phyloP scores from a whole-genome alignment of 2,113 vertebrate species.

The Myrmecophaga tridactyla region DNA sequence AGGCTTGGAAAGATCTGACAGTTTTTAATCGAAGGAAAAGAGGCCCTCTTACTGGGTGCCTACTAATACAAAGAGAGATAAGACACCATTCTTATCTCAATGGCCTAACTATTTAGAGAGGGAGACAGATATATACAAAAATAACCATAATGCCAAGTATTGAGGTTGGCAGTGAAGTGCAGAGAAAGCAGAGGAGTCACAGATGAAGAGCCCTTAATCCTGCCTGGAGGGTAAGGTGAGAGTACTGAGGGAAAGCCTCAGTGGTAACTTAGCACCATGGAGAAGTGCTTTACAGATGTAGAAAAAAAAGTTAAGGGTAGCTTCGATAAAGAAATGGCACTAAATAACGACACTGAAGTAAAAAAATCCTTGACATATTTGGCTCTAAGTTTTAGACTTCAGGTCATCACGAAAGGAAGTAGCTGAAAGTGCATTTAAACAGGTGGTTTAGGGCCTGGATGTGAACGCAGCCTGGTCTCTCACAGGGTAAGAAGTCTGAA shows the following conservation, averaged over 20 bases:
- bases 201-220: too few species aligned
- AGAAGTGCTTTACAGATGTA: neutral
- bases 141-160: neutral
- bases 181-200: neutral
- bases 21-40: constrained; percentile 30
- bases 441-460: neutral
- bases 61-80: constrained; percentile 15
- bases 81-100: neutral
- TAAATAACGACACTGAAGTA: neutral
- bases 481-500: neutral
- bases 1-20: neutral
- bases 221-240: too few species aligned
- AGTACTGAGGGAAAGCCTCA: neutral
- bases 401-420: neutral
- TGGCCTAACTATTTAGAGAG: neutral
- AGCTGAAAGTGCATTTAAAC: neutral
- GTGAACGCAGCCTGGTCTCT: neutral
- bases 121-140: neutral
- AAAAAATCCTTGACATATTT: neutral
- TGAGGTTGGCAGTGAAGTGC: neutral
- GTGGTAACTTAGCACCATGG: neutral
- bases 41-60: neutral
- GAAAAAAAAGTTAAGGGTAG: neutral
- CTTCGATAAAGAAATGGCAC: neutral
- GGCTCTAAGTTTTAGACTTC: neutral